Base-by-base conservation (phyloP, 2,888 invertebrate genomes). In the Magallana nippona region DNA sequence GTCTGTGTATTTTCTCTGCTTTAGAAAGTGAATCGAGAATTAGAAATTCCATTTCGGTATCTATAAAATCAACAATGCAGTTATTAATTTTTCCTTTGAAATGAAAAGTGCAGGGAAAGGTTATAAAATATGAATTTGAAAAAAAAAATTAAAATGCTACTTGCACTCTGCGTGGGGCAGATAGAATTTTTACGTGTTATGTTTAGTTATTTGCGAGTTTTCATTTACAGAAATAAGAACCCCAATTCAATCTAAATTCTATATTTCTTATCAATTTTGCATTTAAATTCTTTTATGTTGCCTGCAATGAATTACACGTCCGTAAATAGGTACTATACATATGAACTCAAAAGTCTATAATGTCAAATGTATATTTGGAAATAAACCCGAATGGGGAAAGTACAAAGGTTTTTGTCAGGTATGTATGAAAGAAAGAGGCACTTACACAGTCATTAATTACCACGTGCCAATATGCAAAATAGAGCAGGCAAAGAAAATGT, bases 11-110 rank as follows among this genome's bases (percentile, higher is more conserved):
- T 19, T 19, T 22, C 11, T 63, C 63, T 63, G 22, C 19, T 63
- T 10, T 13, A 27, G 19, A 63, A 63, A 63, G 10, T 10, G 60
- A 63, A 63, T 2, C 22, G 22, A 63, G 27, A 19, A 5, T 27
- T 71, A 22, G 2, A 27, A 13, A 13, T 63, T 10, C 22, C 10
- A 27, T 27, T 32, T 27, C 19, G 15, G 32, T 71, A 27, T 71
- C 71, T 15, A 71, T 71, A 27, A 71, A 71, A 71, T 71, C 71
- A 71, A 71, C 71, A 71, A 22, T 71, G 27, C 22, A 71, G 15
- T 22, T 71, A 27, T 27, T 71, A 27, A 13, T 15, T 71, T 22
- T 71, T 15, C 71, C 22, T 22, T 27, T 71, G 71, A 71, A 71
- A 71, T 11, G 13, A 71, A 71, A 71, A 71, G n/a, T 60, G 63